Conservation (phyloP, 1,140 invertebrate genomes). For the Geopemphigus sp. region DNA sequence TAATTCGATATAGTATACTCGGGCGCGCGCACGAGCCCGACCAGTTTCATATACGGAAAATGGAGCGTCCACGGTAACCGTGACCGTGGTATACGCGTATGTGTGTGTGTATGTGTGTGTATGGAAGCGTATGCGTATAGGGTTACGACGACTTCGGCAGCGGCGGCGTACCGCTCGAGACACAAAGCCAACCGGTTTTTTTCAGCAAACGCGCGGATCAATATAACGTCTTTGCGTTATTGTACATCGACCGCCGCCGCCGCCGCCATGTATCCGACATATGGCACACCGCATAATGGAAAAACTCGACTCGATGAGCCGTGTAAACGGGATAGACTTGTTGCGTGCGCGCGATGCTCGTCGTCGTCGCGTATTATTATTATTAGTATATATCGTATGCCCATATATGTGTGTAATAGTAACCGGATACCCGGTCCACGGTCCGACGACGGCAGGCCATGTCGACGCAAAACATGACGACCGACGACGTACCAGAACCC, state of each 20-base stretch:
- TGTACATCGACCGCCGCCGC: not conserved
- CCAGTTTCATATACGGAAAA: not conserved
- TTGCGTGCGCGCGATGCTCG: constrained; percentile 16
- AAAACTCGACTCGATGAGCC: constrained; percentile 44
- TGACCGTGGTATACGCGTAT: not conserved
- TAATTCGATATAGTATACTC: not conserved
- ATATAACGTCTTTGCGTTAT: constrained; percentile 1
- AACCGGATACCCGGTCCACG: constrained; percentile 17
- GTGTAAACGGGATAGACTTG: constrained; percentile 46
- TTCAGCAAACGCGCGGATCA: constrained; percentile 16
- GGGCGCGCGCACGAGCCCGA: too few relatives aligned
- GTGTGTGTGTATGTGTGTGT: not conserved
- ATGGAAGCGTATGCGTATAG: not conserved
- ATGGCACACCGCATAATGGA: not conserved
- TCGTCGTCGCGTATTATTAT: not conserved
- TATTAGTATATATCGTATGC: too few relatives aligned
- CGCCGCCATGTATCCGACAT: not conserved
- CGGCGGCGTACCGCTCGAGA: constrained; percentile 21
- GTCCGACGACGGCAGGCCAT: not conserved
- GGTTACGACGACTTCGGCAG: constrained; percentile 23
- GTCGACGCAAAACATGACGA: not conserved
- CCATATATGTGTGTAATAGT: too few relatives aligned
- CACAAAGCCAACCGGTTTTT: constrained; percentile 47
- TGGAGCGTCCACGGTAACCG: not conserved
- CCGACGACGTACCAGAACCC: not conserved